Base-by-base conservation (phyloP, 2,113 vertebrate genomes). In the Xenotilapia caudafasciata region DNA sequence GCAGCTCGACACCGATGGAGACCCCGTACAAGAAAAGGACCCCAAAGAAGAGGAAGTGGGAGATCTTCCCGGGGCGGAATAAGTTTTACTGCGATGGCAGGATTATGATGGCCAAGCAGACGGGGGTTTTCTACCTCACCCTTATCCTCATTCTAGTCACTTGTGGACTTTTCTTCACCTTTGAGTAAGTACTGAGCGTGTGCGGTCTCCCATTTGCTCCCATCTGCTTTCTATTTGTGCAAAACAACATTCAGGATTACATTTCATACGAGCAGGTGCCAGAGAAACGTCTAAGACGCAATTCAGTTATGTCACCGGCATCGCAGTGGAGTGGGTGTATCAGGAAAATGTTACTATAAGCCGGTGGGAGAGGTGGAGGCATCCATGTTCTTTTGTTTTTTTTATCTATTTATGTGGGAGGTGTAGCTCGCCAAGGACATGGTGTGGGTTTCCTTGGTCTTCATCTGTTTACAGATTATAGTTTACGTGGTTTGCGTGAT, bases 31-130 rank as follows among this genome's bases (percentile, higher is more conserved):
- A 97, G 96, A 99, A 98, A 93, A 98, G 96, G 96, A 96, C 92
- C 91, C 96, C 96, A 40, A 97, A 97, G 88, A 96, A 83, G 92
- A 97, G 96, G 95, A 99, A 99, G 97, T 99, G 98, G 99, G 97
- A 99, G 96, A 96, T 97, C 90, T 99, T 99, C 94, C 98, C 98
- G 6, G 98, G 99, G 86, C 97, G 98, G 94, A 99, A 99, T 96
- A 99, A 97, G 56, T 99, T 99, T 94, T 99, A 97, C 95, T 99
- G 99, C 96, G 94, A 98, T 95, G 99, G 99, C 62, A 97, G 98
- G 95, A 98, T 99, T 94, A 99, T 99, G 98, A 99, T 99, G 98
- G 99, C 98, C 90, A 98, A 97, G 80, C 99, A 99, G 97, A 98
- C 98, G 0, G 98, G 99, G 92, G 98, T 99, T 89, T 99, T 99